Evolutionary conservation across 1,140 invertebrate species (phyloP).

Genomic region (Aradophagus sp.): DNA sequence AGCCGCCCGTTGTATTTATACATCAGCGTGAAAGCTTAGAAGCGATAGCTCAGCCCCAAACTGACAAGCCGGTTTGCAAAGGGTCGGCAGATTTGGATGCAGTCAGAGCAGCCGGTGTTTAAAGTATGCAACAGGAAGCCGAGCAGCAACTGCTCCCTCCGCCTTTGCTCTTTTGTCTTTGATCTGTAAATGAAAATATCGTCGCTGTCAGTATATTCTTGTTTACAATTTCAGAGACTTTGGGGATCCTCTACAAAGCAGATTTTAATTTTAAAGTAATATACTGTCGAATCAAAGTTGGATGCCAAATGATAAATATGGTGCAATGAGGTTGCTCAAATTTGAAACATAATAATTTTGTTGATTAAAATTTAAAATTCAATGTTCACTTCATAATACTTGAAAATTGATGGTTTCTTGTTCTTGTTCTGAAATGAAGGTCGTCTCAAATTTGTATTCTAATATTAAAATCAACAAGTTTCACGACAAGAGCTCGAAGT

Average conservation of each 20-base stretch:
- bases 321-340: too few relatives aligned
- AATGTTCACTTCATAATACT: too few relatives aligned
- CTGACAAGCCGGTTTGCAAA: constrained; percentile 61
- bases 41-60: constrained; percentile 67
- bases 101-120: constrained; percentile 75
- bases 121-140: constrained; percentile 92
- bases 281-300: too few relatives aligned
- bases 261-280: too few relatives aligned
- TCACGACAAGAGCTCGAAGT: constrained; percentile 12
- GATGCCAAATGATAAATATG: too few relatives aligned
- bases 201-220: too few relatives aligned
- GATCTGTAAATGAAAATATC: constrained; percentile 83
- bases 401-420: neutral
- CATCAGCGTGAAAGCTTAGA: constrained; percentile 72
- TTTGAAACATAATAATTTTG: too few relatives aligned
- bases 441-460: constrained; percentile 7
- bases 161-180: constrained; percentile 95
- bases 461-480: constrained; percentile 18
- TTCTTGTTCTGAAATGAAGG: neutral
- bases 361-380: too few relatives aligned
- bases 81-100: constrained; percentile 59
- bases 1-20: constrained; percentile 69
- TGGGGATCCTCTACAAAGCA: too few relatives aligned
- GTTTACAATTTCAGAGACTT: too few relatives aligned
- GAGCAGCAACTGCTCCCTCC: constrained; percentile 94